These are phyloP conservation scores for Pampus argenteus DNA, from an alignment of 2,797 vertebrate species.

Conservation along the genomic window DNA sequence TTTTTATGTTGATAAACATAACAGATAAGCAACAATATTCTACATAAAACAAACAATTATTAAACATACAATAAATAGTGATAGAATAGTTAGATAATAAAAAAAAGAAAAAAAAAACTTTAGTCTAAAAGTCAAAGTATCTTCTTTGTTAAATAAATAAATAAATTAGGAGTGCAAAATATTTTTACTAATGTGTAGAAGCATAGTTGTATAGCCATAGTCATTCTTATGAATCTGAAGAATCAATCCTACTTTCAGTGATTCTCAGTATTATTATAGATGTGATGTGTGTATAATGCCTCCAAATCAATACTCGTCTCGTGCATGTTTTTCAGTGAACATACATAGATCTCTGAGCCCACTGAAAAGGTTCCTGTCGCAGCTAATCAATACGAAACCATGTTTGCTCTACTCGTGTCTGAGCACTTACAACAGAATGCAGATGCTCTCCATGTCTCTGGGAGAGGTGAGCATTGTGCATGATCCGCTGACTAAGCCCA, in stretches of 20 bases:
- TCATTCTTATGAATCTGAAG: slow-evolving; percentile 22
- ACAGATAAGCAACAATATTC: too few relatives aligned
- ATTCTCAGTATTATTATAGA: slow-evolving; percentile 65
- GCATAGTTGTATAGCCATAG: not conserved
- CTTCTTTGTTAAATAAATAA: too few relatives aligned
- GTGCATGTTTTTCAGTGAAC: slow-evolving; percentile 59
- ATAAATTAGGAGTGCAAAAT: too few relatives aligned
- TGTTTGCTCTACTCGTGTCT: slow-evolving; percentile 66
- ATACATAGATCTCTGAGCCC: slow-evolving; percentile 43
- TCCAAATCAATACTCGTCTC: slow-evolving; percentile 62
- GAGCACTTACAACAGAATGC: slow-evolving; percentile 46
- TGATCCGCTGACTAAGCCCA: slow-evolving; percentile 77
- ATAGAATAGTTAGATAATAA: too few relatives aligned
- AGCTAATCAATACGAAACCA: slow-evolving; percentile 74
- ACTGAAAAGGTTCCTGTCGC: slow-evolving; percentile 68
- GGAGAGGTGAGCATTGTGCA: slow-evolving; percentile 64
- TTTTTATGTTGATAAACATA: too few relatives aligned
- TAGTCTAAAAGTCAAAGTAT: too few relatives aligned
- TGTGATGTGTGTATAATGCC: slow-evolving; percentile 61
- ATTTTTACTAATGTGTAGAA: not conserved
- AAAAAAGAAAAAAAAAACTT: too few relatives aligned
- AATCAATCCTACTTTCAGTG: slow-evolving; percentile 28
- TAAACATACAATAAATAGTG: too few relatives aligned
- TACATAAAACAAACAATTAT: too few relatives aligned
- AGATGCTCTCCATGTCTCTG: slow-evolving; percentile 62